A percentile compares a stretch with the other conserved stretches of the same genome.
phyloP scores from a whole-genome alignment of 2,113 vertebrate species.

The Aix galericulata region DNA sequence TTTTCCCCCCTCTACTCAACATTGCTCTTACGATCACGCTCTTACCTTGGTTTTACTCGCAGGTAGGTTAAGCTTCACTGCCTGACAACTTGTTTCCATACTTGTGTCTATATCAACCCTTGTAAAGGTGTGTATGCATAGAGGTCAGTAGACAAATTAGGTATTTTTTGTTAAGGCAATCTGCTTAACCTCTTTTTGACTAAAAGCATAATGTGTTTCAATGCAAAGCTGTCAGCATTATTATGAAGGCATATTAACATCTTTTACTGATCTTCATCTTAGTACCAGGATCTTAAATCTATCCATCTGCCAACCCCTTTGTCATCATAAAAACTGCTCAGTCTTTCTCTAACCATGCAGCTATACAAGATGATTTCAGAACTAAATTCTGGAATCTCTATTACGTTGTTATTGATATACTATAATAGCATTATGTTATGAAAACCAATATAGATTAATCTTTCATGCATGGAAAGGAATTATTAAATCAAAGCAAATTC shows the following conservation, averaged over 20 bases:
- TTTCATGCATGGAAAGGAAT: not conserved
- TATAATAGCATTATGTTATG: not conserved
- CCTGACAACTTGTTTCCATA: not conserved
- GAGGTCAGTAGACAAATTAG: not conserved
- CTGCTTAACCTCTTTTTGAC: not conserved
- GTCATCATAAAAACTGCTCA: not conserved
- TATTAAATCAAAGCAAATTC: not conserved
- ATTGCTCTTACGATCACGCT: not conserved
- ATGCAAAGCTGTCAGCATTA: not conserved
- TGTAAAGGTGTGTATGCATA: not conserved
- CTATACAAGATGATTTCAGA: not conserved
- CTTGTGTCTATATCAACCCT: not conserved
- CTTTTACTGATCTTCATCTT: not conserved
- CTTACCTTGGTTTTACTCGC: not conserved
- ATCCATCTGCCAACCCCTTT: not conserved
- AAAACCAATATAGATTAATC: not conserved
- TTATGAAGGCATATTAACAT: not conserved
- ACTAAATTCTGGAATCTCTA: not conserved
- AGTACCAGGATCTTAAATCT: not conserved
- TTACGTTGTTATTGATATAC: not conserved
- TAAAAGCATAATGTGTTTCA: not conserved
- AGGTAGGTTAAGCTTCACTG: not conserved
- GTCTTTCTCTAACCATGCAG: not conserved
- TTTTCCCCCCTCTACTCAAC: not conserved
- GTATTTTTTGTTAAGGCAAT: not conserved